Base-by-base conservation (phyloP, 2,797 vertebrate species). In the Melanotaenia parkinsoni region DNA sequence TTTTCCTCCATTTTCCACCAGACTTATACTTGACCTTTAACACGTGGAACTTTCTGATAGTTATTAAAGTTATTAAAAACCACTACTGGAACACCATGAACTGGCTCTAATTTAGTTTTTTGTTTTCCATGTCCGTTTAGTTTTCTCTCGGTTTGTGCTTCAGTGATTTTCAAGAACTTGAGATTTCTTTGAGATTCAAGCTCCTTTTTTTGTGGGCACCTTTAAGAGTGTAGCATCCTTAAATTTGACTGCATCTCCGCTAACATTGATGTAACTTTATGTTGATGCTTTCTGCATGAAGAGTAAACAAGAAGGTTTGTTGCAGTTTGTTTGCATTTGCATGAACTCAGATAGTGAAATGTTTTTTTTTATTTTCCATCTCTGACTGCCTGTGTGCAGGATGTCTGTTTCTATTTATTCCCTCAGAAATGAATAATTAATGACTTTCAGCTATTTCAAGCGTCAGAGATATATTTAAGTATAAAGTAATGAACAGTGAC, bases 401-500 rank as follows among this genome's bases (percentile, higher is more conserved):
- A 24, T 85, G 82, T 81, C 68, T 84, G 75, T 87, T 75, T 83
- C 72, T 84, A 50, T 88, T 83, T 80, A 70, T 86, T 76, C 51
- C 74, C 58, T 74, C 65, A 33, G 14, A 12, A 62, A 76, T 83
- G 70, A 74, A 76, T 86, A 75, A 80, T 88, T 67, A 64, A 82
- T 84, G 54, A 66, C 69, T 79, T 71, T 65, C 75, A 56, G 53
- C 47, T 51, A 51, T 66, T 67, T 70, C 28, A 53, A 62, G 61
- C 56, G 67, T 79, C 58, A 71, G 67, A 82, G 75, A 81, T 79
- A n/a, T 73, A 72, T 82, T 79, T 71, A 80, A 81, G 71, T 86
- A 74, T 84, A 62, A 87, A 64, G 33, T 82, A 80, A 89, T 86
- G 71, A 90, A 79, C 77, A 81, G 24, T 90, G 87, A 87, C 86